Evolutionary conservation across 1,140 invertebrate species (phyloP).

Genomic region (Himalopsyche phryganea): DNA sequence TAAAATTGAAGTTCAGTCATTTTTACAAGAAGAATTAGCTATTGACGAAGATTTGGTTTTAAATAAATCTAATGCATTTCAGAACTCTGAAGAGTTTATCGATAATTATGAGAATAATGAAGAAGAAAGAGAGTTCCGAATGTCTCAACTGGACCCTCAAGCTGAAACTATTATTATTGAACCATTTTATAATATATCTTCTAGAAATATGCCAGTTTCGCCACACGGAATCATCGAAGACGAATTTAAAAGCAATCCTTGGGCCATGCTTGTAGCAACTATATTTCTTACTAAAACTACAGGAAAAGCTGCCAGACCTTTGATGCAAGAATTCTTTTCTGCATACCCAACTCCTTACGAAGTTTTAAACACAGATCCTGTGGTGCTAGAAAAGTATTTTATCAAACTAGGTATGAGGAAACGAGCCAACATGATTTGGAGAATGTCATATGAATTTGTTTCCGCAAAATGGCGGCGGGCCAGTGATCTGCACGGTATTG

Average conservation of each 20-base stretch:
- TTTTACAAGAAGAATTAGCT: neutral
- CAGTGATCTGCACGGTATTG: conserved; percentile 53
- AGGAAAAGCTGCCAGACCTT: conserved; percentile 45
- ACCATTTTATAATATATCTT: conserved; percentile 46
- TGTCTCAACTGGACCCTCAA: conserved; percentile 43
- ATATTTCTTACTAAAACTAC: conserved; percentile 57
- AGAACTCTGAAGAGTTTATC: neutral
- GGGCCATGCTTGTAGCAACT: conserved; percentile 54
- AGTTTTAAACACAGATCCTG: conserved; percentile 44
- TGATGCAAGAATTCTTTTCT: conserved; percentile 49
- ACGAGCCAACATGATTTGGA: conserved; percentile 53
- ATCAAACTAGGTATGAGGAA: conserved; percentile 49
- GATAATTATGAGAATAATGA: neutral
- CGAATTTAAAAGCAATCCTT: conserved; percentile 51
- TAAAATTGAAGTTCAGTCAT: too few relatives aligned
- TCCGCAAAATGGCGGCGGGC: conserved; percentile 54
- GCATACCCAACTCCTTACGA: conserved; percentile 49
- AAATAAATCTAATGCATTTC: neutral
- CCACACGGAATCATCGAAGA: conserved; percentile 56
- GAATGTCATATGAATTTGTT: conserved; percentile 53
- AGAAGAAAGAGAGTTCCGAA: conserved; percentile 33
- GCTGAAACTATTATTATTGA: conserved; percentile 40
- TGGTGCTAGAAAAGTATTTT: conserved; percentile 49
- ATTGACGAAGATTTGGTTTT: neutral
- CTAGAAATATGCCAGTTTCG: conserved; percentile 46